A percentile compares a stretch with the other conserved stretches of the same genome.
Evolutionary conservation across 1,140 invertebrate genomes (phyloP).

Genomic region (Drosophila kohkoa): DNA sequence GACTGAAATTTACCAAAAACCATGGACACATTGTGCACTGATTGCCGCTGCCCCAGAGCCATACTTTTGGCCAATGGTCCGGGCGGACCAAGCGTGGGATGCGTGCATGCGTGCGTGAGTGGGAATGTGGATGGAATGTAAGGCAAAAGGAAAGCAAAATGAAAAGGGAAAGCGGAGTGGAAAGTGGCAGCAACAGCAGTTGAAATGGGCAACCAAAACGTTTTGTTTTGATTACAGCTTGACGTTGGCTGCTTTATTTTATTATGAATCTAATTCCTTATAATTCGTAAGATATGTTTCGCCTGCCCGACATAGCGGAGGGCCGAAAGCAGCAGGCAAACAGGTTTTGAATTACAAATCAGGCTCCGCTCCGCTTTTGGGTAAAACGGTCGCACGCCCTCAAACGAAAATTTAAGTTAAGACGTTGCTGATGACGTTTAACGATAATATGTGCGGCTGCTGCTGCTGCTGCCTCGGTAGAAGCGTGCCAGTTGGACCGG

Average conservation of each 20-base stretch:
- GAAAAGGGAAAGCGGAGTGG: neutral
- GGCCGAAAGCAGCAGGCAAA: constrained; percentile 53
- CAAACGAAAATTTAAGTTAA: constrained; percentile 66
- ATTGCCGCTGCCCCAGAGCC: constrained; percentile 58
- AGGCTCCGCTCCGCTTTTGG: constrained; percentile 20
- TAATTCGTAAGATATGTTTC: constrained; percentile 82
- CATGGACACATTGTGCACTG: constrained; percentile 80
- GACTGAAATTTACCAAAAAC: constrained; percentile 73
- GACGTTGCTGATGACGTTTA: constrained; percentile 78
- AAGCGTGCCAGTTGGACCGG: constrained; percentile 63
- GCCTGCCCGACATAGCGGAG: constrained; percentile 9
- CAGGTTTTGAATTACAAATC: constrained; percentile 83
- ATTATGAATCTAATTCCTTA: constrained; percentile 84
- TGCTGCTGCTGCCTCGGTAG: constrained; percentile 21
- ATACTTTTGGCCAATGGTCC: constrained; percentile 29
- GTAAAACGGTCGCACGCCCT: constrained; percentile 17
- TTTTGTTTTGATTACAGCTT: constrained; percentile 81
- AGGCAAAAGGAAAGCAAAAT: neutral
- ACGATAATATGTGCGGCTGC: constrained; percentile 53
- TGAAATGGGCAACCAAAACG: constrained; percentile 53
- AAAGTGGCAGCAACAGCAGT: constrained; percentile 10
- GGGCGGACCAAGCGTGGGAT: constrained; percentile 28
- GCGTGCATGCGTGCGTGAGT: constrained; percentile 61
- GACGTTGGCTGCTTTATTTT: constrained; percentile 78
- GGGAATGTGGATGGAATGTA: constrained; percentile 18